phyloP scores from a whole-genome alignment of 1,140 invertebrate species.

The Meloidogyne chitwoodi region DNA sequence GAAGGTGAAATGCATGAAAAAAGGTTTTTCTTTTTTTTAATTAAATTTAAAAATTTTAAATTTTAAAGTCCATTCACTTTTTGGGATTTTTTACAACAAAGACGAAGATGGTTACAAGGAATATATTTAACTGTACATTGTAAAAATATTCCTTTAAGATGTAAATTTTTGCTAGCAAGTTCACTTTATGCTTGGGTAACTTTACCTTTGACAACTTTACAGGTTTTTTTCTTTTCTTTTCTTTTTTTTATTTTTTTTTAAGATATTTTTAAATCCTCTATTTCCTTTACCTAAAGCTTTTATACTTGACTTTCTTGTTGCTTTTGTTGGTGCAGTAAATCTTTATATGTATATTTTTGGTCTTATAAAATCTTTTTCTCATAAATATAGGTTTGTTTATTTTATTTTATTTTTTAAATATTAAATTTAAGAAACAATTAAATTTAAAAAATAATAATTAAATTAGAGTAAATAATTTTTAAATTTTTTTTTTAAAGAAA shows the following conservation, averaged over 20 bases:
- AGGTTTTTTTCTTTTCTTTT: constrained; percentile 25
- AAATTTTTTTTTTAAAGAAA: constrained; percentile 42
- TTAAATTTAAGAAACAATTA: too few relatives aligned
- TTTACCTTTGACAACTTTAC: constrained; percentile 68
- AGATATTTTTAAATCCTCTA: constrained; percentile 51
- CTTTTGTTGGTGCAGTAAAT: constrained; percentile 59
- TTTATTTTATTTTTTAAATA: constrained; percentile 6
- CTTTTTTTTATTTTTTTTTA: constrained; percentile 10
- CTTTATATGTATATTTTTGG: constrained; percentile 60
- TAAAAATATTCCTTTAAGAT: constrained; percentile 70
- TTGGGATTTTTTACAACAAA: constrained; percentile 87
- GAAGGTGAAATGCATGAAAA: constrained; percentile 94
- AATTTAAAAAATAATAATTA: too few relatives aligned
- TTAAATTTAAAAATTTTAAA: too few relatives aligned
- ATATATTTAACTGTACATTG: constrained; percentile 89
- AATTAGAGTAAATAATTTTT: too few relatives aligned
- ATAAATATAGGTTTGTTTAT: constrained; percentile 53
- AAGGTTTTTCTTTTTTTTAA: constrained; percentile 61
- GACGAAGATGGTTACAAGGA: constrained; percentile 92
- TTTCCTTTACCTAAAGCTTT: constrained; percentile 51
- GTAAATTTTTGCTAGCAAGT: constrained; percentile 71
- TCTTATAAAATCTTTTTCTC: constrained; percentile 58
- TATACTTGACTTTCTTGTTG: constrained; percentile 52
- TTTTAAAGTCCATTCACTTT: constrained; percentile 75
- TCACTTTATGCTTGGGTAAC: constrained; percentile 93